A percentile compares a stretch with the other conserved stretches of the same genome.
Evolutionary conservation across 2,113 vertebrate genomes (phyloP).

Genomic region (rat (Rattus norvegicus)): GRCr8 NC_086026.1:93096001-93096500

Average conservation of each 20-base stretch:
- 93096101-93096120: slow-evolving; percentile 37
- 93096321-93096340: neutral
- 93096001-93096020: neutral
- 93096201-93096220: slow-evolving; percentile 51
- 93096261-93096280: slow-evolving; percentile 37
- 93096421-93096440: neutral
- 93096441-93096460: neutral
- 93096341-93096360: neutral
- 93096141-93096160: slow-evolving; percentile 22
- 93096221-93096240: slow-evolving; percentile 40
- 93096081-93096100: neutral
- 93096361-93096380: slow-evolving; percentile 14
- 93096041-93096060: neutral
- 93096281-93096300: slow-evolving; percentile 56
- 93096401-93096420: neutral
- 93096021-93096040: neutral
- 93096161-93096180: slow-evolving; percentile 56
- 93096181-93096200: slow-evolving; percentile 32
- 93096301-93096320: slow-evolving; percentile 40
- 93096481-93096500: slow-evolving; percentile 44
- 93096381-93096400: slow-evolving; percentile 6
- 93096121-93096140: slow-evolving; percentile 59
- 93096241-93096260: slow-evolving; percentile 28
- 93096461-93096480: neutral
- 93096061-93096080: neutral